Evolutionary conservation across 2,888 invertebrate species (phyloP), one percentile per base, ranked within the genome.

Genomic region (Idaea aversata): DNA sequence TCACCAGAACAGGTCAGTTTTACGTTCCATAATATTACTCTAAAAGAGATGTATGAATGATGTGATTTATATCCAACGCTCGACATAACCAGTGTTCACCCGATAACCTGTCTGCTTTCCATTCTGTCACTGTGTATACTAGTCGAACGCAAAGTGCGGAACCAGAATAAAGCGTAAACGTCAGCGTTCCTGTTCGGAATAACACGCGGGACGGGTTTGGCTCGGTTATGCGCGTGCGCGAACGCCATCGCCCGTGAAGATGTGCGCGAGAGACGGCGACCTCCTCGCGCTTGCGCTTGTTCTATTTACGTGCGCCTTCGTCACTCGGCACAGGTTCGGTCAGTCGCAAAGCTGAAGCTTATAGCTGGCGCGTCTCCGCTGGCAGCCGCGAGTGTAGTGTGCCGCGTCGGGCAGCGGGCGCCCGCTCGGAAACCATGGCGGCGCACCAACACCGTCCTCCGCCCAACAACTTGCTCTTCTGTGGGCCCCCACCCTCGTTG

Each of bases 221-320:
- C 92, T 87, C 81, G 77, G 79, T 81, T 84, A 78, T 90, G 91
- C 90, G 91, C 91, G 85, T 88, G 88, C 88, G 87, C 88, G 88
- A 87, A 90, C 91, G 92, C 92, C 90, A 87, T 90, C 89, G 91
- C 87, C 90, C 91, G 86, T 91, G 91, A 91, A 92, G 91, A 91
- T 87, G 91, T 87, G 90, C 90, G 91, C 91, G 90, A 90, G 93
- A 91, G 90, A 89, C 88, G 91, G 89, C 90, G 91, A 91, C 91
- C 91, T 90, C 91, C 86, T 91, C 92, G 86, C 92, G 87, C 86
- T 91, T 89, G 91, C 91, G 92, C 88, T 91, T 83, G 90, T 90
- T 90, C 93, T 93, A 93, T 93, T 93, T 93, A 87, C 80, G 93
- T 92, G 89, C 93, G 89, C 87, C 87, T 88, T 90, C 93, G 93